Percentiles rank a stretch among this genome's conserved stretches.
These are phyloP conservation scores for Heliconius erato DNA, from an alignment of 2,888 invertebrate genomes.

Conservation along the genomic window DNA sequence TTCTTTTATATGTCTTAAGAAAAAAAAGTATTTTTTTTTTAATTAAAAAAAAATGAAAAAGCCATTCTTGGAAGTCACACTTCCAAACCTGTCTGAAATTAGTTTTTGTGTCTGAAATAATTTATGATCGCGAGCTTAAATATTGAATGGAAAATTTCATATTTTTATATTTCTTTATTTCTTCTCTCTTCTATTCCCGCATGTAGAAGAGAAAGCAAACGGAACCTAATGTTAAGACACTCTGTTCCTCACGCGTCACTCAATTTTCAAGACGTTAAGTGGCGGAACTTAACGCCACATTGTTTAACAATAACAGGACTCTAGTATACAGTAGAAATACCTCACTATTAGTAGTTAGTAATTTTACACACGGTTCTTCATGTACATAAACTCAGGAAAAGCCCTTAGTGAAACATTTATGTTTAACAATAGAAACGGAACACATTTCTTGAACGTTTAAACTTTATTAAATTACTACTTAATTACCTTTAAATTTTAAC, in stretches of 20 bases:
- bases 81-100: too few relatives aligned
- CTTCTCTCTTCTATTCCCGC: neutral
- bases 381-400: too few relatives aligned
- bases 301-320: neutral
- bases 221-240: neutral
- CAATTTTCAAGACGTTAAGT: neutral
- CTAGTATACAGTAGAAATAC: too few relatives aligned
- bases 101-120: too few relatives aligned
- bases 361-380: too few relatives aligned
- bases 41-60: neutral
- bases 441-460: too few relatives aligned
- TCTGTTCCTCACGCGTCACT: neutral
- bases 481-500: too few relatives aligned
- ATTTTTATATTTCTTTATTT: neutral
- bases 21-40: neutral
- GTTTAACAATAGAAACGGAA: too few relatives aligned
- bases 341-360: too few relatives aligned
- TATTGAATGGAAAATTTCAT: neutral
- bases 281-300: neutral
- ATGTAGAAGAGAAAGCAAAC: neutral
- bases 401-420: too few relatives aligned
- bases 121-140: neutral
- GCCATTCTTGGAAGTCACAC: neutral
- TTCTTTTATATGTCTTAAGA: conserved; percentile 13
- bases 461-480: too few relatives aligned